Percentiles rank a stretch among this genome's conserved stretches.
phyloP scores from a whole-genome alignment of 2,797 vertebrate genomes.

The Hydrocynus forskahlii region DNA sequence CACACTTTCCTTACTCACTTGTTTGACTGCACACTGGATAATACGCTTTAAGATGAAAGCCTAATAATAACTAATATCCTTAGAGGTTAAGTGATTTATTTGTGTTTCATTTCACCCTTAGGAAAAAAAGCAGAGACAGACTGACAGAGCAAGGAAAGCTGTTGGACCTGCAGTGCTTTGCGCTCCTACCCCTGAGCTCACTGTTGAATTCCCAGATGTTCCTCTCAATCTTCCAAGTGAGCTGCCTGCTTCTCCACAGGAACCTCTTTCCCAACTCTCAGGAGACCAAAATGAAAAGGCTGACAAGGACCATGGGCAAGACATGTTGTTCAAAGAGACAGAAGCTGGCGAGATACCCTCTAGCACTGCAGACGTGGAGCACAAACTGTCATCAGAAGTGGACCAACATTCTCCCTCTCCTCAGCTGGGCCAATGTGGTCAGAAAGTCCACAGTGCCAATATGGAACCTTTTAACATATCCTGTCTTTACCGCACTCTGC shows the following conservation, averaged over 20 bases:
- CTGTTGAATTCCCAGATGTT: slow-evolving; percentile 73
- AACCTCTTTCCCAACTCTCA: slow-evolving; percentile 4
- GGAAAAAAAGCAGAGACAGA: slow-evolving; percentile 71
- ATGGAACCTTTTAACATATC: slow-evolving; percentile 66
- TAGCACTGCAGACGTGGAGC: slow-evolving; percentile 20
- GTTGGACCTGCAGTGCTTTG: slow-evolving; percentile 43
- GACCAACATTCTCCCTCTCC: background rate
- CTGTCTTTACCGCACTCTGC: slow-evolving; percentile 73
- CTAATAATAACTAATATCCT: too few species aligned
- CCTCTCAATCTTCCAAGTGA: slow-evolving; percentile 71
- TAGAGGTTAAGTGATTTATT: background rate
- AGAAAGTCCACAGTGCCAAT: slow-evolving; percentile 57
- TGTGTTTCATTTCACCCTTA: slow-evolving; percentile 36
- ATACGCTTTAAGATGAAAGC: too few species aligned
- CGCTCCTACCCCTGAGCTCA: slow-evolving; percentile 46
- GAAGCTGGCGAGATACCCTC: slow-evolving; percentile 13
- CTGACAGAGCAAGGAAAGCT: slow-evolving; percentile 62
- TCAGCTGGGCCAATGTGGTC: slow-evolving; percentile 24
- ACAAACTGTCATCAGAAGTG: background rate
- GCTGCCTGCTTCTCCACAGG: slow-evolving; percentile 17
- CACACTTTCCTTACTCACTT: too few species aligned
- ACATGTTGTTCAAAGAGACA: slow-evolving; percentile 1
- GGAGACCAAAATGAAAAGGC: slow-evolving; percentile 30
- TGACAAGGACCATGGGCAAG: slow-evolving; percentile 32
- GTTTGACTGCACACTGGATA: too few species aligned